Evolutionary conservation across 2,797 vertebrate species (phyloP), one percentile per base, ranked within the genome.

Genomic region (Anolis apletophallus): DNA sequence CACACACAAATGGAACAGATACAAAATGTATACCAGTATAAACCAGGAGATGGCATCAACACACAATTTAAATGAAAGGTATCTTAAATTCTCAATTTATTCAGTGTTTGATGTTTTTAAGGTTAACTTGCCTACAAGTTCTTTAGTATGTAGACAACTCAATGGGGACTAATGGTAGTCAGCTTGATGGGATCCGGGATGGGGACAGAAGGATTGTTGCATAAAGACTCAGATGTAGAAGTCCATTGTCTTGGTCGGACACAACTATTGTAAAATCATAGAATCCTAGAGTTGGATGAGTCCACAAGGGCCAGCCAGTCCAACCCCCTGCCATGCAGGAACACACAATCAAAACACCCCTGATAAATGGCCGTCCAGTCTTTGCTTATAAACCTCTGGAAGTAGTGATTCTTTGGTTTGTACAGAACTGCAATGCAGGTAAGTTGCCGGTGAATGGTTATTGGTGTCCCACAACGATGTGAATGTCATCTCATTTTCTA

Each of bases 31-130:
- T 91, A 84, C 87, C 80, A 83, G 6, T 17, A 52, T 52, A 0
- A 12, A 5, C 93, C 95, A 90, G 89, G 68, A 95, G 95, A 83
- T 94, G 94, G 95, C 90, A 32, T 89, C 61, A 83, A 52, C 5
- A 32, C 40, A 73, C 80, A 92, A 73, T 26, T 67, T 87, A 92
- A 81, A 75, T 40, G 34, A 68, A 86, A 73, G 21, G 9, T 50
- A 80, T 72, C 21, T 61, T 13, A 32, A 1, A 50, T 81, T 71
- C 54, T n/a, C 3, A 26, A 40, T 40, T 32, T 34, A 14, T 80
- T 19, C 36, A 74, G 50, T 34, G 7, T 3, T 72, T 40, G 13
- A 32, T 74, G 3, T 79, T 46, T 85, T 71, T n/a, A 54, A 73
- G 14, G n/a, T 72, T 46, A 10, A 73, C 46, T 88, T 72, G 19